Conservation (phyloP, 1,140 invertebrate species). For the Amyelois transitella region DNA sequence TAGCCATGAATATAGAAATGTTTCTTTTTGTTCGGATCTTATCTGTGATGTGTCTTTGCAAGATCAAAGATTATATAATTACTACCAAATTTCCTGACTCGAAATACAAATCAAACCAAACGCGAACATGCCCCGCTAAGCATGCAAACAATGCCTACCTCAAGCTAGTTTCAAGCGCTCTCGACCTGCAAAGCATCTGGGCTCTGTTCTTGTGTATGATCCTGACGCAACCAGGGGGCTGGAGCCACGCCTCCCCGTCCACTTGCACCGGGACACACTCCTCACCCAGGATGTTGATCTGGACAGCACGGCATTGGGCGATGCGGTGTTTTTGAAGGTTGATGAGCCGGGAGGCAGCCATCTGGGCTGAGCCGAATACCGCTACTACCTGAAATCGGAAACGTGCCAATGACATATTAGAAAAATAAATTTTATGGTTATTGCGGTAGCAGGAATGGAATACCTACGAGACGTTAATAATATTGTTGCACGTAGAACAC, state of each 20-base stretch:
- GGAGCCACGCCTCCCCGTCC: slow-evolving; percentile 98
- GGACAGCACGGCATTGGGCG: slow-evolving; percentile 95
- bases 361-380: slow-evolving; percentile 97
- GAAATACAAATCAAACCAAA: too few species aligned
- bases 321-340: slow-evolving; percentile 97
- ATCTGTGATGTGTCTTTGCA: too few species aligned
- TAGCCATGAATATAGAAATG: too few species aligned
- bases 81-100: not conserved
- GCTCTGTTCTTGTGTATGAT: slow-evolving; percentile 98
- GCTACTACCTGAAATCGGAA: slow-evolving; percentile 88
- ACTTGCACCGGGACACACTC: slow-evolving; percentile 94
- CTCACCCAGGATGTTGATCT: slow-evolving; percentile 94
- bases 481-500: too few species aligned
- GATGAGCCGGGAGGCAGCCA: slow-evolving; percentile 95
- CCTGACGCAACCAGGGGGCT: slow-evolving; percentile 95
- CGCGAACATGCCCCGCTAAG: not conserved
- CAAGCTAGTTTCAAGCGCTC: slow-evolving; percentile 90
- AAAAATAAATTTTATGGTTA: not conserved
- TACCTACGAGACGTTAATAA: too few species aligned
- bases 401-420: not conserved
- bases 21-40: too few species aligned
- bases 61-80: too few species aligned
- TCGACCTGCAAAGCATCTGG: slow-evolving; percentile 94
- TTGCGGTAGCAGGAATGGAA: too few species aligned
- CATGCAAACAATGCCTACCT: slow-evolving; percentile 61